Evolutionary conservation across 2,113 vertebrate genomes (phyloP).

Genomic region (Phrynosoma blainvillii): DNA sequence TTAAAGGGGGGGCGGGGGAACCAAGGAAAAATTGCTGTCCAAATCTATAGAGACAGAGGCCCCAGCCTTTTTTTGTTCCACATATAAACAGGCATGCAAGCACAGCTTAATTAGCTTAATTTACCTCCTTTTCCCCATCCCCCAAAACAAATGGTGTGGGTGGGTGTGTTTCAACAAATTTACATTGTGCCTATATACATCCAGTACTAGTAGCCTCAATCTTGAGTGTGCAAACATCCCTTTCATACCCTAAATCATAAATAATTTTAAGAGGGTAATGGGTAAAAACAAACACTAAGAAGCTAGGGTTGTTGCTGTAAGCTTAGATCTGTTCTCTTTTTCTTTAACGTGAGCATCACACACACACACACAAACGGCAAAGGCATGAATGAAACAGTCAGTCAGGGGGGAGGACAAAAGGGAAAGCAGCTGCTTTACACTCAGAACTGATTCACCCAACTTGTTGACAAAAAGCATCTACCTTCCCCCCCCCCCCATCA

Average conservation of each 20-base stretch:
- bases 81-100: constrained; percentile 51
- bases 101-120: constrained; percentile 57
- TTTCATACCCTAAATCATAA: not conserved
- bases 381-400: constrained; percentile 41
- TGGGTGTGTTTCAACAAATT: not conserved
- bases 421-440: constrained; percentile 70
- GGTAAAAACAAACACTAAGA: constrained; percentile 28
- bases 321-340: not conserved
- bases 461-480: constrained; percentile 55
- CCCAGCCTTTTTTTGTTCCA: constrained; percentile 15
- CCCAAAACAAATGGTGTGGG: not conserved
- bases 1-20: constrained; percentile 56
- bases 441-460: constrained; percentile 64
- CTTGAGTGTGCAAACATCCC: not conserved
- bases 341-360: not conserved
- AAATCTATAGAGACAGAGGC: constrained; percentile 37
- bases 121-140: not conserved
- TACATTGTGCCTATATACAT: not conserved
- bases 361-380: constrained; percentile 22
- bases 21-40: constrained; percentile 42
- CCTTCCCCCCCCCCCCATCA: constrained; percentile 49
- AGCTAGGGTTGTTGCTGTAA: constrained; percentile 41
- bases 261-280: not conserved
- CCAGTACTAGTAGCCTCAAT: not conserved
- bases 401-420: constrained; percentile 45